Evolutionary conservation across 1,140 invertebrate genomes (phyloP).

Genomic region (Listronotus bonariensis): DNA sequence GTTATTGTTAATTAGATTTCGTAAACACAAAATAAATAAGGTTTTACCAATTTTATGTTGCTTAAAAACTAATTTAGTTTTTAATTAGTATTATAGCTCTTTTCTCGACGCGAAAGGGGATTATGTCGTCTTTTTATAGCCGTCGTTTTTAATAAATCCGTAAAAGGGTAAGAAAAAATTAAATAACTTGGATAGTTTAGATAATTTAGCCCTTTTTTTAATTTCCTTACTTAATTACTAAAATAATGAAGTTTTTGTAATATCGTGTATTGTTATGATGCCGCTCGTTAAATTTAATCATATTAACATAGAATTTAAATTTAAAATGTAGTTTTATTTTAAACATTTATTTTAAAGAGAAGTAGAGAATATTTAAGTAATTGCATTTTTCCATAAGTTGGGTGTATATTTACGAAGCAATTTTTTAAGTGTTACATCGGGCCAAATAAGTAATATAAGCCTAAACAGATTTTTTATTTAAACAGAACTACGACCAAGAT

Average conservation of each 20-base stretch:
- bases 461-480: too few species aligned
- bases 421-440: too few species aligned
- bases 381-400: too few species aligned
- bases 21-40: conserved; percentile 20
- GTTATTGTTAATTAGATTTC: conserved; percentile 18
- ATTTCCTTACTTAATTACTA: conserved; percentile 5
- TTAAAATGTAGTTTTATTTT: too few species aligned
- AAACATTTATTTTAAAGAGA: too few species aligned
- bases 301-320: too few species aligned
- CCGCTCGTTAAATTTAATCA: too few species aligned
- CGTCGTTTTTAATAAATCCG: conserved; percentile 23
- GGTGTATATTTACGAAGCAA: too few species aligned
- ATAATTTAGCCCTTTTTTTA: conserved; percentile 26
- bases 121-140: conserved; percentile 17
- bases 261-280: too few species aligned
- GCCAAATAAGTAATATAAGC: too few species aligned
- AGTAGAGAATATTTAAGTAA: too few species aligned
- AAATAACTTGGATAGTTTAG: conserved; percentile 29
- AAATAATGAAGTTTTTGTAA: not conserved
- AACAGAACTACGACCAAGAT: too few species aligned
- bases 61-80: conserved; percentile 33
- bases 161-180: conserved; percentile 23
- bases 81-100: conserved; percentile 31
- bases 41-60: conserved; percentile 20
- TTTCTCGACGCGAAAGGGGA: conserved; percentile 18